A percentile compares a stretch with the other conserved stretches of the same genome.
These are phyloP conservation scores for Pristionchus pacificus DNA, from an alignment of 1,140 invertebrate genomes.

Conservation along the genomic window DNA sequence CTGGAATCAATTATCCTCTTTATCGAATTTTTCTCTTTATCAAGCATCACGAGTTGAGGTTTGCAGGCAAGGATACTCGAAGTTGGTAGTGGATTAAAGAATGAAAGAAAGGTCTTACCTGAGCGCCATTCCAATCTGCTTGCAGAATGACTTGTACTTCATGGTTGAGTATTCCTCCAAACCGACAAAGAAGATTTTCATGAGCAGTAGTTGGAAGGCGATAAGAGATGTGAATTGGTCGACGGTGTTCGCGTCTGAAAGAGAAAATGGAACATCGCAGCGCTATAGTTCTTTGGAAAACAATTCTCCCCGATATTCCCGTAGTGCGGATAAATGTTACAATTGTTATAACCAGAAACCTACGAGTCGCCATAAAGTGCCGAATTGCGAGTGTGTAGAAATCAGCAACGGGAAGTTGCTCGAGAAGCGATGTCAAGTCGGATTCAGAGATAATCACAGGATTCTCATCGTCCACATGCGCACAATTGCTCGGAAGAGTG, in stretches of 20 bases:
- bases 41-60: too few relatives aligned
- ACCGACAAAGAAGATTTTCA: conserved; percentile 29
- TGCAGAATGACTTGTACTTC: conserved; percentile 31
- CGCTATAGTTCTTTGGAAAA: too few relatives aligned
- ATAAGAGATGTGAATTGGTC: conserved; percentile 23
- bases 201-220: conserved; percentile 33
- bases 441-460: conserved; percentile 22
- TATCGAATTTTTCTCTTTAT: too few relatives aligned
- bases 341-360: too few relatives aligned
- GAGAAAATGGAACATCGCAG: too few relatives aligned
- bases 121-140: conserved; percentile 24
- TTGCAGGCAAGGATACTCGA: too few relatives aligned
- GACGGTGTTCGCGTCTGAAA: conserved; percentile 20
- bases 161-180: conserved; percentile 17
- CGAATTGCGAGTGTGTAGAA: conserved; percentile 26
- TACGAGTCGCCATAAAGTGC: conserved; percentile 8
- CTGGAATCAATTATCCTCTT: conserved; percentile 17
- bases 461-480: too few relatives aligned
- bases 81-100: too few relatives aligned
- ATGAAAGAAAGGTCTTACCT: too few relatives aligned
- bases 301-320: too few relatives aligned
- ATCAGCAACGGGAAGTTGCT: conserved; percentile 27
- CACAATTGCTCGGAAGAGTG: too few relatives aligned
- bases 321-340: too few relatives aligned
- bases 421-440: conserved; percentile 22